phyloP scores from a whole-genome alignment of 92 coral and sea anemone species.

The Bergia puertoricense region DNA sequence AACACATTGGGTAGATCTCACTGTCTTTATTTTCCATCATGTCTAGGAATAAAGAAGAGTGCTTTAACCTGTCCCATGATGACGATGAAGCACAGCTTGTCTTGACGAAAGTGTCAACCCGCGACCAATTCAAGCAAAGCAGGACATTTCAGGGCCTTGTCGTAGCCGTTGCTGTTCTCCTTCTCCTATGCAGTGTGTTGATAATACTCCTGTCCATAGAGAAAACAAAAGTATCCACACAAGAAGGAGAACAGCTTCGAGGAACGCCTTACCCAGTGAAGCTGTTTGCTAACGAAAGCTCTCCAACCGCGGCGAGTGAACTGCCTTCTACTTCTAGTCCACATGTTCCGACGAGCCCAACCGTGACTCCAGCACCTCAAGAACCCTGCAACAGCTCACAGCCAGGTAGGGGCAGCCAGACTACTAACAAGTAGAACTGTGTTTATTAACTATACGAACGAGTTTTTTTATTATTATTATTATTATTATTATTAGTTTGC shows the following conservation, averaged over 20 bases:
- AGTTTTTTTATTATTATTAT: no score
- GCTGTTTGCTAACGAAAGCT: background rate
- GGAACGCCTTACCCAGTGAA: background rate
- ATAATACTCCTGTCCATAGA: background rate
- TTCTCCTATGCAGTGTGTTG: background rate
- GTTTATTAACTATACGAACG: background rate
- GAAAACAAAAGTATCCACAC: background rate
- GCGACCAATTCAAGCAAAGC: background rate
- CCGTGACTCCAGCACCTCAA: background rate
- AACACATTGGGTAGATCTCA: background rate
- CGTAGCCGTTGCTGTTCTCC: background rate
- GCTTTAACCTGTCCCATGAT: background rate
- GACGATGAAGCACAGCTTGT: background rate
- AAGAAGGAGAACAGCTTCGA: background rate
- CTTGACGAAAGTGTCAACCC: background rate
- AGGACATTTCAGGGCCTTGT: constrained; percentile 7
- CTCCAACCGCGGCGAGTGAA: background rate
- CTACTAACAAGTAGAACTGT: background rate
- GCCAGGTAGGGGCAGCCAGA: background rate
- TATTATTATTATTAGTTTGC: no score
- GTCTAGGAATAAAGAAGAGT: background rate
- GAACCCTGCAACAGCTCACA: no score
- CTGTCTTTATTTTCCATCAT: background rate
- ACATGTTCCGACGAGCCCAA: background rate
- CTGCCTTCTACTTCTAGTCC: background rate